Base-by-base conservation (phyloP, 2,113 vertebrate species). In the Kryptolebias marmoratus region DNA sequence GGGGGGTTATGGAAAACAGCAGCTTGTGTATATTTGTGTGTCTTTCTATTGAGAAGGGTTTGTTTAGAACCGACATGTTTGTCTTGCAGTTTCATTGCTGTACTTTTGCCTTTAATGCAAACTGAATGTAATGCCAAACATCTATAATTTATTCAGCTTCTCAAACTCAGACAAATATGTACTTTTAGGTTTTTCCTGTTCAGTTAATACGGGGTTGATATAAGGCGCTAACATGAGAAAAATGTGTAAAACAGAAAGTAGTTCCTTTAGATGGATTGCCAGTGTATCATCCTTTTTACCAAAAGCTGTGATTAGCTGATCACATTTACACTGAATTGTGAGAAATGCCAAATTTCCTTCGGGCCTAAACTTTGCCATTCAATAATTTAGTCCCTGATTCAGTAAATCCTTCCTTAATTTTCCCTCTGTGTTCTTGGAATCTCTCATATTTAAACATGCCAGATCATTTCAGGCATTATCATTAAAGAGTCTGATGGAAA, bases 391-490 rank as follows among this genome's bases (percentile, higher is more conserved):
- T 42, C 39, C 10, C 10, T 36, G 9, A 2, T 31, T 16, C 11
- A 27, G n/a, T 10, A 53, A 53, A 10, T 53, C n/a, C n/a, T 53
- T 9, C 80, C 80, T 73, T 64, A 77, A 63, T 18, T 9, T 44
- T 63, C 39, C 42, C 62, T 13, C 73, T 27, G 1, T 56, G 62
- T 73, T 3, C 49, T 55, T 59, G 36, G 67, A 75, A 16, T 47
- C 57, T 54, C 58, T 72, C 10, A 1, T 70, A 22, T 75, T 68
- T 68, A 18, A 59, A 85, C 73, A 82, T 71, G 70, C 71, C 79
- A 82, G 64, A 68, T 15, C 22, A 62, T 84, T 82, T 30, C 55
- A 67, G 57, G 66, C 79, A 53, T 78, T 49, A 42, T 75, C 68
- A 49, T 30, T 60, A 32, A 62, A 64, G 79, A 67, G 48, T 66